Conservation (phyloP, 2,797 vertebrate genomes). For the Rhinella marina region DNA sequence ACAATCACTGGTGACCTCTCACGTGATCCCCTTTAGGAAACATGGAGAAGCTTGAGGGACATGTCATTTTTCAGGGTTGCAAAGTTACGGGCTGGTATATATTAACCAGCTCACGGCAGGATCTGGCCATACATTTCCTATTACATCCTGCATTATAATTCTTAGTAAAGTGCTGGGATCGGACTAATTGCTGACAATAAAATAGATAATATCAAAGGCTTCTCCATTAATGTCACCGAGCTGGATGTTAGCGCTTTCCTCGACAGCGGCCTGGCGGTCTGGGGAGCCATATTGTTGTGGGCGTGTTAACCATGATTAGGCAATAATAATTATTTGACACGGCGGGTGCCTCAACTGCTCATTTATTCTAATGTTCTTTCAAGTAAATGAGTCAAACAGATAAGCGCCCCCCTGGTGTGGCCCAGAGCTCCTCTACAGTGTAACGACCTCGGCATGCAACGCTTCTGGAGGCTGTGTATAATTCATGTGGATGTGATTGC, state of each 20-base stretch:
- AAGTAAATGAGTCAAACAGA: conserved; percentile 30
- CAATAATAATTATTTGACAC: conserved; percentile 33
- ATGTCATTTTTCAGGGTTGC: too few species aligned
- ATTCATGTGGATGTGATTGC: conserved; percentile 34
- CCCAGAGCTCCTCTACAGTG: conserved; percentile 23
- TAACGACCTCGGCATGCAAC: conserved; percentile 20
- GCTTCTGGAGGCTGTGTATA: conserved; percentile 22
- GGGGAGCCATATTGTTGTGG: conserved; percentile 17
- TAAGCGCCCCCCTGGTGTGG: neutral
- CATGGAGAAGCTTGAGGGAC: too few species aligned
- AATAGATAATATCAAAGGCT: conserved; percentile 15
- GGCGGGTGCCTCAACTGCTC: neutral
- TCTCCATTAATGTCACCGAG: conserved; percentile 6
- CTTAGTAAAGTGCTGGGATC: neutral
- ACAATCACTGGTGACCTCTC: too few species aligned
- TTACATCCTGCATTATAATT: neutral
- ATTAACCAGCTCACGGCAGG: neutral
- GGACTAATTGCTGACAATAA: conserved; percentile 21
- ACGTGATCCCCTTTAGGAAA: too few species aligned
- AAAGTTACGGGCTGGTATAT: too few species aligned
- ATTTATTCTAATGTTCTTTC: conserved; percentile 32
- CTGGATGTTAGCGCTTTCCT: neutral
- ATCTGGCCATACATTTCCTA: neutral
- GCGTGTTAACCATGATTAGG: neutral
- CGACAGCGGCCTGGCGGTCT: neutral